These are phyloP conservation scores for Drosophila dunni DNA, from an alignment of 1,140 invertebrate species.

Conservation along the genomic window DNA sequence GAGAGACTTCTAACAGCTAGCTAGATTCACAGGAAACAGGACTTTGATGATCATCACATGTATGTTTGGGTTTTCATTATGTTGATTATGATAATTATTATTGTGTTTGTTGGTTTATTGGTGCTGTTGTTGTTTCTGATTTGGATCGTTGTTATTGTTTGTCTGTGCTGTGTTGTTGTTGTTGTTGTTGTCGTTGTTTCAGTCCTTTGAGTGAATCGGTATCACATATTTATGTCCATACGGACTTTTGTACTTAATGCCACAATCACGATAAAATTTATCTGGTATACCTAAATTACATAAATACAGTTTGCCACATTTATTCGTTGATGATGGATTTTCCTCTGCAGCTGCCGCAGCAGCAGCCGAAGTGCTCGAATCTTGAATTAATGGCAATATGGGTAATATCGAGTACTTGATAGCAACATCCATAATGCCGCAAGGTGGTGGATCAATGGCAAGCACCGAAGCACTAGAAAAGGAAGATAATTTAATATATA, in stretches of 20 bases:
- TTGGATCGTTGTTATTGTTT: slow-evolving; percentile 41
- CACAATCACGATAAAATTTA: slow-evolving; percentile 90
- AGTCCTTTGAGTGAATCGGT: slow-evolving; percentile 89
- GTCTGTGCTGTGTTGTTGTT: slow-evolving; percentile 48
- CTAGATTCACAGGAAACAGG: slow-evolving; percentile 78
- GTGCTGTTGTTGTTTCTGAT: slow-evolving; percentile 54
- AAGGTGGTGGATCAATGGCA: slow-evolving; percentile 91
- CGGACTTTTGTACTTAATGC: slow-evolving; percentile 93
- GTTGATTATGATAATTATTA: slow-evolving; percentile 24
- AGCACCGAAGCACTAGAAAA: slow-evolving; percentile 89
- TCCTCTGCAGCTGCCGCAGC: slow-evolving; percentile 38
- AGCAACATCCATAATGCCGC: slow-evolving; percentile 88
- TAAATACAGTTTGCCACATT: slow-evolving; percentile 92
- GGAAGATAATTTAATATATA: slow-evolving; percentile 7
- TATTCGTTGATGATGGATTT: slow-evolving; percentile 86
- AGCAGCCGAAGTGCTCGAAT: slow-evolving; percentile 73
- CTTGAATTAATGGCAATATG: slow-evolving; percentile 89
- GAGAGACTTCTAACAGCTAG: slow-evolving; percentile 77
- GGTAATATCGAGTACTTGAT: slow-evolving; percentile 91
- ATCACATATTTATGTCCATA: slow-evolving; percentile 95
- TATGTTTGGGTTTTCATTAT: slow-evolving; percentile 42
- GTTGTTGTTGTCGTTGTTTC: slow-evolving; percentile 68
- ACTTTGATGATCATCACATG: slow-evolving; percentile 81
- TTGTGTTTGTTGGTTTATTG: slow-evolving; percentile 34
- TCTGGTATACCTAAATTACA: slow-evolving; percentile 94